Percentiles rank a stretch among this genome's conserved stretches.
These are phyloP conservation scores for Drosophila yakuba DNA, from an alignment of 1,140 invertebrate species.

Conservation along the genomic window DNA sequence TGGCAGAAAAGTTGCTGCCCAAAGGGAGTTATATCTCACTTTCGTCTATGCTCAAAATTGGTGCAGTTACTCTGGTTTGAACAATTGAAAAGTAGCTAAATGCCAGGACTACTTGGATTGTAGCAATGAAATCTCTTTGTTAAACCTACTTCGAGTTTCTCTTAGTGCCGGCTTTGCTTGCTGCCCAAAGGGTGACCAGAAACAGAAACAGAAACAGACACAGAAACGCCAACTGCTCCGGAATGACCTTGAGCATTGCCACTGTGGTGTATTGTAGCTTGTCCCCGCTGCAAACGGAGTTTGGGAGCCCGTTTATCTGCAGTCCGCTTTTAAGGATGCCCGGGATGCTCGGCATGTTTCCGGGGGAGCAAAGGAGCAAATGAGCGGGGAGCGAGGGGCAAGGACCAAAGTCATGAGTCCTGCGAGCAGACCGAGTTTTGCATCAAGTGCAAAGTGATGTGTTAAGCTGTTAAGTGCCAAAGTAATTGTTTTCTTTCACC, in stretches of 20 bases:
- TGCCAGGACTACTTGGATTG: no score
- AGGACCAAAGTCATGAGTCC: conserved; percentile 15
- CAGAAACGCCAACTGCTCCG: conserved; percentile 51
- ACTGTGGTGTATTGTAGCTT: conserved; percentile 48
- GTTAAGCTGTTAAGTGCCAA: conserved; percentile 83
- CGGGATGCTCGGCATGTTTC: conserved; percentile 25
- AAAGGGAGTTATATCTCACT: no score
- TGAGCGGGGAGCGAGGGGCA: background rate
- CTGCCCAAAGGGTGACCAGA: conserved; percentile 35
- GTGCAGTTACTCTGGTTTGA: no score
- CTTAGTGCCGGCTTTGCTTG: conserved; percentile 32
- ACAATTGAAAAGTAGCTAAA: no score
- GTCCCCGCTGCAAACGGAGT: conserved; percentile 37
- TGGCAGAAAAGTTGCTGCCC: background rate
- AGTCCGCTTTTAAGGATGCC: conserved; percentile 48
- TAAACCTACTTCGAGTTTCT: background rate
- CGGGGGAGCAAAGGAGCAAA: background rate
- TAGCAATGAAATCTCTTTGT: background rate
- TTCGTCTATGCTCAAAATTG: no score
- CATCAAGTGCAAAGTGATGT: conserved; percentile 74
- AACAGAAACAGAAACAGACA: background rate
- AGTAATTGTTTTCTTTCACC: conserved; percentile 83
- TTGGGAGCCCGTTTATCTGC: conserved; percentile 46
- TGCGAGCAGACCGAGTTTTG: conserved; percentile 58
- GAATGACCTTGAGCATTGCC: conserved; percentile 79